A percentile compares a stretch with the other conserved stretches of the same genome.
Conservation (phyloP, 2,888 invertebrate genomes). For the Papilio demoleus region DNA sequence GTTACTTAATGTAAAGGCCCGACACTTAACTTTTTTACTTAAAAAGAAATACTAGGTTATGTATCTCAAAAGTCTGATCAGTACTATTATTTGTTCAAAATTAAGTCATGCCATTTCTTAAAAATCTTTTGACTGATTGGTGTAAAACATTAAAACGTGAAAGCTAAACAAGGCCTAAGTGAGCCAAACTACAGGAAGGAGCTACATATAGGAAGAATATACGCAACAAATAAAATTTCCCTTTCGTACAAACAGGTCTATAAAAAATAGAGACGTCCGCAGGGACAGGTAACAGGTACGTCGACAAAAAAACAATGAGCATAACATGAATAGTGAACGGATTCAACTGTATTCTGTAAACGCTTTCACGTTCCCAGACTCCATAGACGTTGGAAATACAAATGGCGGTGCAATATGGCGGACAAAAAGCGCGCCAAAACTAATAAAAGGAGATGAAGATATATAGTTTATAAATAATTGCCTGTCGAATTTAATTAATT, state of each 20-base stretch:
- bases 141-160: no score
- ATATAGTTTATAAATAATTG: neutral
- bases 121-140: no score
- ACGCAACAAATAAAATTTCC: slow-evolving; percentile 1
- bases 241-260: slow-evolving; percentile 20
- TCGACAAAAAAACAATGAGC: slow-evolving; percentile 29
- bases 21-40: no score
- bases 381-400: slow-evolving; percentile 3
- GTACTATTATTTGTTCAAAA: no score
- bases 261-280: slow-evolving; percentile 1
- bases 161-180: no score
- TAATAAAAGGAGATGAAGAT: neutral
- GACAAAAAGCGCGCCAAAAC: slow-evolving; percentile 24
- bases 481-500: neutral
- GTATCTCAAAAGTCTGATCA: neutral
- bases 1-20: neutral
- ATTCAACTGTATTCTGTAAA: neutral
- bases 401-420: slow-evolving; percentile 14
- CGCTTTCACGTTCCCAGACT: slow-evolving; percentile 23
- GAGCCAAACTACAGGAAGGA: no score
- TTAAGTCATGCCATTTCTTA: no score
- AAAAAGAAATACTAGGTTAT: no score
- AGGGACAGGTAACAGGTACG: slow-evolving; percentile 31
- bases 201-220: no score
- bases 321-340: slow-evolving; percentile 23